Conservation (phyloP, 2,888 invertebrate genomes). For the Leucophenga maculata region DNA sequence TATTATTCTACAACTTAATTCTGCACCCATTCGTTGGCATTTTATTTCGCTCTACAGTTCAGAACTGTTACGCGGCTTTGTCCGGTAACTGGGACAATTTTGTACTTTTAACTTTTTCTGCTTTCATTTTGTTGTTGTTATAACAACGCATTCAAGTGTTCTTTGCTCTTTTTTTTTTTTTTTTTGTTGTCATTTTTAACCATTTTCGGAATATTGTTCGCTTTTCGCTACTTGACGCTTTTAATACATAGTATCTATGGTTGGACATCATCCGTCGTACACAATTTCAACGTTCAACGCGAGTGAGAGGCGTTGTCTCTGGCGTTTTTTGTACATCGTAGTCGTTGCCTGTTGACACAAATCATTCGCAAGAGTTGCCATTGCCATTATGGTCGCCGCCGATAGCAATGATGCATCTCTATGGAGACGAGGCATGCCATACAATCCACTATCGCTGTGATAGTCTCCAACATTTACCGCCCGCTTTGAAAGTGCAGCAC, state of each 20-base stretch:
- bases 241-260: too few species aligned
- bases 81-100: constrained; percentile 56
- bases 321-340: neutral
- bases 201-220: constrained; percentile 41
- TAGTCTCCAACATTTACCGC: too few species aligned
- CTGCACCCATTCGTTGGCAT: neutral
- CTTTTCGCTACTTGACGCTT: constrained; percentile 35
- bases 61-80: constrained; percentile 16
- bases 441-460: too few species aligned
- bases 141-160: constrained; percentile 15
- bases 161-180: constrained; percentile 28
- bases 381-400: neutral
- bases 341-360: constrained; percentile 58
- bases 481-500: too few species aligned
- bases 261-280: constrained; percentile 36
- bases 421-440: too few species aligned
- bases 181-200: constrained; percentile 42
- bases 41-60: constrained; percentile 38
- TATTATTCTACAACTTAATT: too few species aligned
- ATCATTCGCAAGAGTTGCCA: constrained; percentile 56
- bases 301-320: neutral
- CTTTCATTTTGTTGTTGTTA: constrained; percentile 26
- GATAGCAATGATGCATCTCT: neutral
- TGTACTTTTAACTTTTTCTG: constrained; percentile 43
- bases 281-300: constrained; percentile 14